These are phyloP conservation scores for Xestia rhomboidea DNA, from an alignment of 2,888 invertebrate species.

Conservation along the genomic window DNA sequence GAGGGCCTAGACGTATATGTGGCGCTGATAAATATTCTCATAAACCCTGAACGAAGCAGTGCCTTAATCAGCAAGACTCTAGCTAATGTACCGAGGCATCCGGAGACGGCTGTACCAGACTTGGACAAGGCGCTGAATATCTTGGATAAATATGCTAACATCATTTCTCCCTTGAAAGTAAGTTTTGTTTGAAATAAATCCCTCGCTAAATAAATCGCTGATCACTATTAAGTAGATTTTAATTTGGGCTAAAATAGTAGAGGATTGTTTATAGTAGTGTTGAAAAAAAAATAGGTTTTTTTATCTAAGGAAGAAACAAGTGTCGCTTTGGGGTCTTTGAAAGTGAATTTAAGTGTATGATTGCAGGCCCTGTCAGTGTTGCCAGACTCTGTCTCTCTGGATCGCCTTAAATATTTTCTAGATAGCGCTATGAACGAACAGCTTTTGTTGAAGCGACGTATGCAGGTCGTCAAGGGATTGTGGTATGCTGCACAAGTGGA, in stretches of 20 bases:
- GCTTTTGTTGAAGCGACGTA: constrained; percentile 93
- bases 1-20: constrained; percentile 91
- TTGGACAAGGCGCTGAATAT: constrained; percentile 94
- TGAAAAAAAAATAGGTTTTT: not conserved
- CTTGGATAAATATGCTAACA: constrained; percentile 95
- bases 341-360: not conserved
- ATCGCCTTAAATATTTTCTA: constrained; percentile 94
- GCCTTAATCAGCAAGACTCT: constrained; percentile 82
- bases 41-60: constrained; percentile 80
- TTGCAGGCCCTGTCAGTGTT: constrained; percentile 93
- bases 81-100: constrained; percentile 87
- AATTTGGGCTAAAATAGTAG: not conserved
- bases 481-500: constrained; percentile 96
- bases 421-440: constrained; percentile 94
- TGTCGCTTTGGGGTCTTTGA: not conserved
- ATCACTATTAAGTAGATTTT: not conserved
- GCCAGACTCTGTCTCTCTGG: constrained; percentile 94
- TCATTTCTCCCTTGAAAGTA: constrained; percentile 95
- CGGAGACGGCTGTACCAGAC: constrained; percentile 93
- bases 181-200: constrained; percentile 38
- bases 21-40: constrained; percentile 89
- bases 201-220: not conserved
- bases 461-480: constrained; percentile 95
- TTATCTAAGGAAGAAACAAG: not conserved
- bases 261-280: not conserved